Evolutionary conservation across 2,113 vertebrate species (phyloP).

Genomic region (Trichomycterus rosablanca): DNA sequence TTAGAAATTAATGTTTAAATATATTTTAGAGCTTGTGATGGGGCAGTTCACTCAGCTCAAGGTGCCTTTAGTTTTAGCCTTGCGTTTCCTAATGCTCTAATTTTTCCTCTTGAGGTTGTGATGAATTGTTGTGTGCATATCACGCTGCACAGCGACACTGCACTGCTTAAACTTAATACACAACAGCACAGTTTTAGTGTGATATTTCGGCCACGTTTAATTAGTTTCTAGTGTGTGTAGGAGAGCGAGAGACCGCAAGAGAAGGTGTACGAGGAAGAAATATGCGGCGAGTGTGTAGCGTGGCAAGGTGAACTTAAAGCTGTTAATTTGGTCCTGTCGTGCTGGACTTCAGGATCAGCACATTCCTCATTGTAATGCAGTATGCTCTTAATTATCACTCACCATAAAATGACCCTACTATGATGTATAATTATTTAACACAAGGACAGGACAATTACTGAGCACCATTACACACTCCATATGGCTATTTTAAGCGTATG

Average conservation of each 20-base stretch:
- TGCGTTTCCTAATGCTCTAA: conserved; percentile 45
- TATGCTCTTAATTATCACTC: conserved; percentile 38
- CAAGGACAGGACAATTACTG: conserved; percentile 31
- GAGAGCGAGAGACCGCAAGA: conserved; percentile 17
- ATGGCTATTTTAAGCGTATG: conserved; percentile 9
- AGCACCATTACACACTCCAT: conserved; percentile 14
- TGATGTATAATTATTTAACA: conserved; percentile 29
- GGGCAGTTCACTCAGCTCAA: conserved; percentile 38
- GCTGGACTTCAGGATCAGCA: conserved; percentile 24
- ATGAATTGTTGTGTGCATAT: conserved; percentile 55
- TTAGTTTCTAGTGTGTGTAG: not conserved
- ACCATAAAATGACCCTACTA: conserved; percentile 30
- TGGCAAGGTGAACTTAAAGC: conserved; percentile 20
- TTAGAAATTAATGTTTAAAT: conserved; percentile 9
- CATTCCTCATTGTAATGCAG: conserved; percentile 27
- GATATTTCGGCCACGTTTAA: not conserved
- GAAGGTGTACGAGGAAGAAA: not conserved
- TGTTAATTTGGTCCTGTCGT: conserved; percentile 26
- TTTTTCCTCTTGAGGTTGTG: conserved; percentile 43
- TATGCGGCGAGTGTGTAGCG: not conserved
- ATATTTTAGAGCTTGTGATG: conserved; percentile 2
- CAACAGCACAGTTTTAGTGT: conserved; percentile 25
- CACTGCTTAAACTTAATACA: conserved; percentile 44
- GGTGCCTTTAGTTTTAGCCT: conserved; percentile 56
- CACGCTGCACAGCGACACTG: conserved; percentile 43